These are phyloP conservation scores for Agrenia bidenticulata DNA, from an alignment of 2,888 invertebrate species.

Conservation along the genomic window DNA sequence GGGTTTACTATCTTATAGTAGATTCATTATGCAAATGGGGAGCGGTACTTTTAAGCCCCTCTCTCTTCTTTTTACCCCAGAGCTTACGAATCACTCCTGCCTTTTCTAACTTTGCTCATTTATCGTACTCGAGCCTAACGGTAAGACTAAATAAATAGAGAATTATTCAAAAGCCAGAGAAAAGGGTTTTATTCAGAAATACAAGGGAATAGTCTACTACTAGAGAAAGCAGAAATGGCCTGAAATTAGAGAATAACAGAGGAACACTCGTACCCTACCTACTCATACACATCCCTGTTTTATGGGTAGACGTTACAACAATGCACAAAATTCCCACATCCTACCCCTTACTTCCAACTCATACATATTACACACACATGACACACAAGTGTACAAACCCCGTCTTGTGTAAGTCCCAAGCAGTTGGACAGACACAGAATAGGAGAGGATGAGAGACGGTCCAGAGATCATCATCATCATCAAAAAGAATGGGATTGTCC, in stretches of 20 bases:
- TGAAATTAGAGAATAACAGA: not conserved
- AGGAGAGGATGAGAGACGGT: slow-evolving; percentile 8
- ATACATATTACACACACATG: too few species aligned
- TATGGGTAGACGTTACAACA: too few species aligned
- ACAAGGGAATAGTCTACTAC: slow-evolving; percentile 1
- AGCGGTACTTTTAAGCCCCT: not conserved
- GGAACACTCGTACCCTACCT: too few species aligned
- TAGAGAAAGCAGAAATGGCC: slow-evolving; percentile 6
- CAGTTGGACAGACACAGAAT: too few species aligned
- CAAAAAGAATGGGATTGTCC: slow-evolving; percentile 25
- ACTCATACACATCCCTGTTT: too few species aligned
- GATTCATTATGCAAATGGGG: slow-evolving; percentile 18
- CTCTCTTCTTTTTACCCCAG: not conserved
- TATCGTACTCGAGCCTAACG: not conserved
- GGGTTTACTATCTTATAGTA: not conserved
- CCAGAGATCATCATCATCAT: slow-evolving; percentile 20
- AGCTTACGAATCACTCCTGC: too few species aligned
- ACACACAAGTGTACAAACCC: too few species aligned
- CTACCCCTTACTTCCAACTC: too few species aligned
- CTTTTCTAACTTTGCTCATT: too few species aligned
- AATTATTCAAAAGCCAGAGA: slow-evolving; percentile 11
- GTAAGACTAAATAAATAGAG: slow-evolving; percentile 3
- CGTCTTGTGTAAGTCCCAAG: too few species aligned
- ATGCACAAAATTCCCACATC: too few species aligned
- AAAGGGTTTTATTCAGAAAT: not conserved